A percentile compares a stretch with the other conserved stretches of the same genome.
Evolutionary conservation across 2,888 invertebrate genomes (phyloP).

Genomic region (Pheosia tremula): DNA sequence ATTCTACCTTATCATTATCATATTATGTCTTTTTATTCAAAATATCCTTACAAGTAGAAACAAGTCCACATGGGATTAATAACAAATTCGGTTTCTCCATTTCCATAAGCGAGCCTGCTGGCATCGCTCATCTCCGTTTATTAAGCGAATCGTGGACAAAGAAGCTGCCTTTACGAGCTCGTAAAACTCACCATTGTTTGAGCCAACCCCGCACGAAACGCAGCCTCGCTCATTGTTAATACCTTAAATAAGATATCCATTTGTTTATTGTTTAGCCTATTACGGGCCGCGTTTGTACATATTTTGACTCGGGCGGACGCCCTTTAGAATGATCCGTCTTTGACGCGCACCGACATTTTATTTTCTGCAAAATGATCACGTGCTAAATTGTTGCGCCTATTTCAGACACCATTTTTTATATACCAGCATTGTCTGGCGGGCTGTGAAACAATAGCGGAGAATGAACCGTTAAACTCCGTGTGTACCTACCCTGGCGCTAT

Average conservation of each 20-base stretch:
- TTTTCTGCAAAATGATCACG: slow-evolving; percentile 68
- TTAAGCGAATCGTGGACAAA: slow-evolving; percentile 73
- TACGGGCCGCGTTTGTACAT: slow-evolving; percentile 76
- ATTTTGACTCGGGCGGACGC: slow-evolving; percentile 73
- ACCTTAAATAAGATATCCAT: slow-evolving; percentile 81
- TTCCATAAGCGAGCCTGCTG: slow-evolving; percentile 20
- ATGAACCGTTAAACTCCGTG: slow-evolving; percentile 30
- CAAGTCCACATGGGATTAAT: neutral
- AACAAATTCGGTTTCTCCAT: neutral
- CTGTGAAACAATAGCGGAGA: slow-evolving; percentile 27
- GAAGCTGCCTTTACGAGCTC: slow-evolving; percentile 71
- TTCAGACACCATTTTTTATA: slow-evolving; percentile 21
- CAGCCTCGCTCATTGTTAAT: slow-evolving; percentile 74
- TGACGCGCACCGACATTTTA: slow-evolving; percentile 60
- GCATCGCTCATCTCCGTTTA: slow-evolving; percentile 61
- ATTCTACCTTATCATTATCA: neutral
- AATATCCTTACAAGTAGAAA: neutral
- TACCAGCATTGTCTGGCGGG: slow-evolving; percentile 23
- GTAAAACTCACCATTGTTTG: slow-evolving; percentile 76
- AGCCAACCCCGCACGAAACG: slow-evolving; percentile 66
- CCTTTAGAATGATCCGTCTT: slow-evolving; percentile 58
- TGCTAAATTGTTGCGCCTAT: slow-evolving; percentile 52
- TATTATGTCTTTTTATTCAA: no score
- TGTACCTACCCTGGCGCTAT: neutral
- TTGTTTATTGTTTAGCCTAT: slow-evolving; percentile 76